Conservation (phyloP, 92 coral and sea anemone species). For the Diadumene lineata region DNA sequence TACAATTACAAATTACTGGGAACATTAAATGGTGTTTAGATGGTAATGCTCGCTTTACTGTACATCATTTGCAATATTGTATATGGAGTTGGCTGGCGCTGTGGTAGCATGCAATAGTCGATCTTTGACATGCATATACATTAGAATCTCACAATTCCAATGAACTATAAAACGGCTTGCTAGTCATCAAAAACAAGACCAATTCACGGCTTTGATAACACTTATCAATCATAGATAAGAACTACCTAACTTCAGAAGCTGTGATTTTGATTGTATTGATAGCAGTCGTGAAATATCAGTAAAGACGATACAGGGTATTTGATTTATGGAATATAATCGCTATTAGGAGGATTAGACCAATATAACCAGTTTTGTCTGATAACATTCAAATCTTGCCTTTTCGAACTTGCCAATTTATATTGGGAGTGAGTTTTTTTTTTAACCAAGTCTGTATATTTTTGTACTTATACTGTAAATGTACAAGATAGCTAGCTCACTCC, state of each 20-base stretch:
- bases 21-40: not conserved
- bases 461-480: not conserved
- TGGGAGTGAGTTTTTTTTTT: not conserved
- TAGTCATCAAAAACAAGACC: no score
- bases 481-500: not conserved
- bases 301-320: not conserved
- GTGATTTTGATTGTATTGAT: no score
- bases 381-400: not conserved
- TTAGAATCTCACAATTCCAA: no score
- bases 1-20: not conserved
- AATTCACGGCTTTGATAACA: not conserved
- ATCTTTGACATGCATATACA: not conserved
- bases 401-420: not conserved
- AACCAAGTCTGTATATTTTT: not conserved
- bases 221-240: not conserved
- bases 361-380: not conserved
- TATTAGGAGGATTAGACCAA: not conserved
- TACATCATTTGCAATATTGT: not conserved
- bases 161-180: no score
- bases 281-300: not conserved
- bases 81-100: not conserved
- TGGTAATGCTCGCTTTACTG: not conserved
- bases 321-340: not conserved
- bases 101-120: not conserved
- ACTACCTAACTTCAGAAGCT: no score